Base-by-base conservation (phyloP, 2,113 vertebrate genomes). In the Urocolius indicus region DNA sequence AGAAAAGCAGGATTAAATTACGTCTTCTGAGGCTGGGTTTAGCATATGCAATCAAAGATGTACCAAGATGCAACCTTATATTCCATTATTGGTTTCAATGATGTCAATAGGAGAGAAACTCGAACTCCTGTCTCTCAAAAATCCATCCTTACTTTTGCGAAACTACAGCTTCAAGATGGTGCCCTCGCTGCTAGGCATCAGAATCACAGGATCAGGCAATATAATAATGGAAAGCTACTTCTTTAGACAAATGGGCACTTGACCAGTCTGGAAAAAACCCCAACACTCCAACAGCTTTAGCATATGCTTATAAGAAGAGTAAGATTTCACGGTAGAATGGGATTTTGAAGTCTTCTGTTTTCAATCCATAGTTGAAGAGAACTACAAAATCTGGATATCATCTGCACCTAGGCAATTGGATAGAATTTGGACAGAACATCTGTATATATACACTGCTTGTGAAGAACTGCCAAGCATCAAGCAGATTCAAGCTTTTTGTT, bases 11-110 rank as follows among this genome's bases (percentile, higher is more conserved):
- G 22, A 48, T 61, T 75, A 74, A 29, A 22, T 43, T n/a, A 41
- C 22, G 12, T 43, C 29, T 67, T 51, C 5, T 20, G 11, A 55
- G 4, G 22, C 30, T 10, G 3, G 20, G 30, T 27, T 63, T 48
- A 57, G 34, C 38, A 55, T 41, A 49, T 2, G 2, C 7, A 29
- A 55, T 3, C 3, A 0, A 48, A 52, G 20, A 30, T 3, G 6
- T 30, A 87, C 24, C 26, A 32, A 36, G 19, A 87, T 13, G n/a
- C 0, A 1, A 23, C 36, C 38, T 76, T 8, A 16, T 16, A 9
- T 6, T 30, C 9, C 7, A 6, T 45, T 59, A 27, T 5, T 26
- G 13, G 24, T 32, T 84, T 81, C 13, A 26, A 1, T n/a, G 7
- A 32, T 34, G 26, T 23, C 59, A 84, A 9, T 41, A 38, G 63